These are phyloP conservation scores for Aldrovandia affinis DNA, from an alignment of 2,797 vertebrate genomes.

Conservation along the genomic window DNA sequence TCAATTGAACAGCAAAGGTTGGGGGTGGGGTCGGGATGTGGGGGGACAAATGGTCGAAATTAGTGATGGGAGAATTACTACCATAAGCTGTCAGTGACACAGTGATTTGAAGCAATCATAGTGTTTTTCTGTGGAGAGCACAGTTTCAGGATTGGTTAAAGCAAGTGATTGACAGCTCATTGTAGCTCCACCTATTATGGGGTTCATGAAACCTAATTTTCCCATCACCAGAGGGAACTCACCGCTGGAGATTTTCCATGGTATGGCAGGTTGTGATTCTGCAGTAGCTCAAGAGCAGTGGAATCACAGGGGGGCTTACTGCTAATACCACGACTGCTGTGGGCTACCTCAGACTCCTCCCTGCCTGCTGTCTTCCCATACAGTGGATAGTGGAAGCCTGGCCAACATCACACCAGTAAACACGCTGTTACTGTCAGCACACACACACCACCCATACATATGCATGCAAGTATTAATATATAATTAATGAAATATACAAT, in stretches of 20 bases:
- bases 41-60: no score
- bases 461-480: not conserved
- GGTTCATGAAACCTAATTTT: no score
- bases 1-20: not conserved
- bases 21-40: not conserved
- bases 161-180: no score
- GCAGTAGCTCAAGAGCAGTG: conserved; percentile 89
- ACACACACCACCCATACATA: not conserved
- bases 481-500: no score
- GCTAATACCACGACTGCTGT: conserved; percentile 80
- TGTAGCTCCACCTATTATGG: no score
- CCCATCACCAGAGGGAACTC: conserved; percentile 62
- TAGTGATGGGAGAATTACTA: not conserved
- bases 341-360: conserved; percentile 91
- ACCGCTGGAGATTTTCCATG: conserved; percentile 93
- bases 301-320: conserved; percentile 83
- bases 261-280: conserved; percentile 89
- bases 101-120: no score
- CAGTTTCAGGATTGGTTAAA: no score
- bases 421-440: not conserved
- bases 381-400: conserved; percentile 96
- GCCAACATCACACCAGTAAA: conserved; percentile 19
- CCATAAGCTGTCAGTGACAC: no score
- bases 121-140: no score
- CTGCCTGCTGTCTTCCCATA: conserved; percentile 96